phyloP scores from a whole-genome alignment of 2,888 invertebrate species.

The Andrena bucephala region DNA sequence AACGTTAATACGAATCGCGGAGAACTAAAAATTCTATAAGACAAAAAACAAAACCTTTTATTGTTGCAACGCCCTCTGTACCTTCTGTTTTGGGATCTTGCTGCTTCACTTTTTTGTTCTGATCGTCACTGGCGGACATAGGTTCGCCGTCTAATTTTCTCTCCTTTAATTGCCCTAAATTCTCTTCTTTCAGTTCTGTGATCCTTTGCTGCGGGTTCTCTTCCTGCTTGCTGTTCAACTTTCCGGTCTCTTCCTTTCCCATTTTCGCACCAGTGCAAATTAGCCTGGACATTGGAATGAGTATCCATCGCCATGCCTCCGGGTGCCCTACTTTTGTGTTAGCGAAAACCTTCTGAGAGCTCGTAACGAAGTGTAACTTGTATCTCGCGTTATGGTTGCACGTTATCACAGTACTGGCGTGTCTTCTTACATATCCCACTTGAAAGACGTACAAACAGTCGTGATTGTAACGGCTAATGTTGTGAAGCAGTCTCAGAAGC shows the following conservation, averaged over 20 bases:
- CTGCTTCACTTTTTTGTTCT: conserved; percentile 41
- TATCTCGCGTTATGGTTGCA: conserved; percentile 68
- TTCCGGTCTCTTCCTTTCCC: conserved; percentile 45
- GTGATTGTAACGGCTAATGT: conserved; percentile 70
- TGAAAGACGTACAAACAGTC: conserved; percentile 77
- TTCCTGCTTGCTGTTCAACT: conserved; percentile 41
- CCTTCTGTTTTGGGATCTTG: conserved; percentile 23
- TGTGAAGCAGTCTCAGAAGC: conserved; percentile 76
- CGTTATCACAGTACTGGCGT: conserved; percentile 77
- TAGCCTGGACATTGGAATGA: conserved; percentile 60
- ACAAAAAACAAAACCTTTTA: conserved; percentile 56
- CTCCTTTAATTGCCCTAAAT: conserved; percentile 81
- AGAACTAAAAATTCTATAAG: background rate
- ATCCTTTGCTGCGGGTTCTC: conserved; percentile 71
- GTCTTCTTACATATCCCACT: conserved; percentile 75
- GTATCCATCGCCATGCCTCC: conserved; percentile 65
- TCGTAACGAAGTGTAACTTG: conserved; percentile 70
- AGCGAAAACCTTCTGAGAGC: conserved; percentile 67
- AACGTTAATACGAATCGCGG: background rate
- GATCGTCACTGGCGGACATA: conserved; percentile 36
- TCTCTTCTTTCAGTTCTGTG: conserved; percentile 76
- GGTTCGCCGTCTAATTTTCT: conserved; percentile 74
- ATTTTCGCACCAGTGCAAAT: conserved; percentile 65
- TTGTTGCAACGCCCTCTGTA: conserved; percentile 42
- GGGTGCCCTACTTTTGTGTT: conserved; percentile 64